Evolutionary conservation across 2,797 vertebrate species (phyloP).

Genomic region (Oophaga sylvatica): DNA sequence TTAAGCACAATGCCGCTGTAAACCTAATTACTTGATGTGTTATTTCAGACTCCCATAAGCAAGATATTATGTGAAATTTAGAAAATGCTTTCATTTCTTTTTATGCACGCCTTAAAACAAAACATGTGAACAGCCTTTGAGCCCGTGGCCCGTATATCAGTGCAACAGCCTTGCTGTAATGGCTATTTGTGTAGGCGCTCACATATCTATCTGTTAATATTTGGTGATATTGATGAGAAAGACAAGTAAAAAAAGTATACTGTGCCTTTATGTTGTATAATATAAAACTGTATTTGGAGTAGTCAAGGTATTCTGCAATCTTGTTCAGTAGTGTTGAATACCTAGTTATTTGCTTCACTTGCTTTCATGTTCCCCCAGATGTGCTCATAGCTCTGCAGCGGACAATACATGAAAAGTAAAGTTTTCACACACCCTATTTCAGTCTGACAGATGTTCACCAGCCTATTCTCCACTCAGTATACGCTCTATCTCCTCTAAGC

Average conservation of each 20-base stretch:
- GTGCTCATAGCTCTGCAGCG: constrained; percentile 7
- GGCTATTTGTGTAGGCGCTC: background rate
- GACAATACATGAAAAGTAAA: constrained; percentile 27
- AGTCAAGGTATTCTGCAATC: constrained; percentile 24
- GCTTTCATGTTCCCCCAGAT: constrained; percentile 35
- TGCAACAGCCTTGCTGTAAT: constrained; percentile 39
- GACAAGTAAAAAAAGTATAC: constrained; percentile 23
- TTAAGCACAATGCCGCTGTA: background rate
- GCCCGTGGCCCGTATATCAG: constrained; percentile 10
- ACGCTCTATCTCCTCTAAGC: constrained; percentile 97
- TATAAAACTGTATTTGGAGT: constrained; percentile 35
- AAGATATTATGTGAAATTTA: background rate
- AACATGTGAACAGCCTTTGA: background rate
- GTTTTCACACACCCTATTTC: constrained; percentile 4
- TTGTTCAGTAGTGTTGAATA: constrained; percentile 33
- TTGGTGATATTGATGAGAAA: constrained; percentile 14
- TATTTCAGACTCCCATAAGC: background rate
- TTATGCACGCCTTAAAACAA: background rate
- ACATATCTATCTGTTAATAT: constrained; percentile 7
- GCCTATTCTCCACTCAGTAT: constrained; percentile 93
- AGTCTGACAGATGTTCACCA: constrained; percentile 40
- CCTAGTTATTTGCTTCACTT: constrained; percentile 34
- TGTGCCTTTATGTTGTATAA: constrained; percentile 24
- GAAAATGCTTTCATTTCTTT: background rate
- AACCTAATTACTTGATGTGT: background rate